These are phyloP conservation scores for Dipodomys ordii DNA, from an alignment of 2,113 vertebrate genomes.

Conservation along the genomic window DNA sequence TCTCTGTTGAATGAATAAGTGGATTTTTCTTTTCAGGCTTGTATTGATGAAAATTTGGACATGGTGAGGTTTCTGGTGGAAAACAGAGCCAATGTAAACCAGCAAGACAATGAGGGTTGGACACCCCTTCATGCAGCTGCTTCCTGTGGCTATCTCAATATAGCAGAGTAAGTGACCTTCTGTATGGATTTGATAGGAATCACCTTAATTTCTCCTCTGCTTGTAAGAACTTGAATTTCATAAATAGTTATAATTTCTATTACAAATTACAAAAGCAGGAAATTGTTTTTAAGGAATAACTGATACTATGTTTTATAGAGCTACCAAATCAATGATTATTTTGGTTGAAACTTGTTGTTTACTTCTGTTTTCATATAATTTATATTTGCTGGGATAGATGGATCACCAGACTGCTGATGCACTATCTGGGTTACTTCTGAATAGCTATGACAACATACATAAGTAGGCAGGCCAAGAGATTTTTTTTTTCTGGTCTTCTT, in stretches of 20 bases:
- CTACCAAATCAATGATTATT: not conserved
- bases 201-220: not conserved
- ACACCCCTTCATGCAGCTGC: constrained; percentile 96
- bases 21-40: constrained; percentile 89
- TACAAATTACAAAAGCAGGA: not conserved
- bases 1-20: constrained; percentile 40
- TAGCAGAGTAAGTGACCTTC: constrained; percentile 96
- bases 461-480: not conserved
- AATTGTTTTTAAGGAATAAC: not conserved
- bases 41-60: constrained; percentile 96
- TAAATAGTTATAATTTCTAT: too few relatives aligned
- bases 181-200: not conserved
- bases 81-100: constrained; percentile 92
- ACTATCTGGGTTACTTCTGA: not conserved
- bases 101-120: constrained; percentile 97
- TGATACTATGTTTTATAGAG: not conserved
- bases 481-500: constrained; percentile 29
- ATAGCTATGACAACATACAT: not conserved
- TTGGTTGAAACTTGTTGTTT: not conserved
- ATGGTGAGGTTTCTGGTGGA: constrained; percentile 95
- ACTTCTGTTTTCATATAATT: not conserved
- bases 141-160: constrained; percentile 95
- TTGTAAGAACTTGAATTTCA: not conserved
- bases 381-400: not conserved
- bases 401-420: not conserved